Percentiles rank a stretch among this genome's conserved stretches.
These are phyloP conservation scores for Ptychobarbus kaznakovi DNA, from an alignment of 2,797 vertebrate species.

Conservation along the genomic window DNA sequence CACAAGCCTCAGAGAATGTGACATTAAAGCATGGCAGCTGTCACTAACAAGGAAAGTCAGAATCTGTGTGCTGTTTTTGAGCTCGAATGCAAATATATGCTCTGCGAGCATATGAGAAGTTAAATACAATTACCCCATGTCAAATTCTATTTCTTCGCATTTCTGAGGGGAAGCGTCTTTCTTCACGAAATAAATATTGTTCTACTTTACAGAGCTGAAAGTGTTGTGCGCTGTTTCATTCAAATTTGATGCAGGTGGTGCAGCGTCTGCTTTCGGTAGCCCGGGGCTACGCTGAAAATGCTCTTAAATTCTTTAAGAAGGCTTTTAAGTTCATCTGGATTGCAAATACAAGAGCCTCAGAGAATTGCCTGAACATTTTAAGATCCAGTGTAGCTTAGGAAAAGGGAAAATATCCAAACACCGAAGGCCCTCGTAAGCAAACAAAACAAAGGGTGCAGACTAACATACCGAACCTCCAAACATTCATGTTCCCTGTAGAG, in stretches of 20 bases:
- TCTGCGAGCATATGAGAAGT: slow-evolving; percentile 71
- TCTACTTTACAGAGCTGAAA: slow-evolving; percentile 71
- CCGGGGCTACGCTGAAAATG: slow-evolving; percentile 69
- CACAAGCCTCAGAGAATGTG: slow-evolving; percentile 70
- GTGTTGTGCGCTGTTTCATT: slow-evolving; percentile 74
- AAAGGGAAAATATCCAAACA: slow-evolving; percentile 63
- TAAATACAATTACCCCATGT: slow-evolving; percentile 78
- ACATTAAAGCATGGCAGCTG: slow-evolving; percentile 79
- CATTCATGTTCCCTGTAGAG: slow-evolving; percentile 5
- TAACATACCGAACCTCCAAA: background rate
- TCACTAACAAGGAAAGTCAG: slow-evolving; percentile 80
- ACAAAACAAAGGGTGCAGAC: slow-evolving; percentile 56
- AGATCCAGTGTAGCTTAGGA: slow-evolving; percentile 47
- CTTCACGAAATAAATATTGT: slow-evolving; percentile 50
- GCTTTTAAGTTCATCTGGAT: slow-evolving; percentile 73
- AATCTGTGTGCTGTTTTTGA: slow-evolving; percentile 74
- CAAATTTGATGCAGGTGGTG: slow-evolving; percentile 80
- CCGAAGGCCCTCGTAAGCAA: slow-evolving; percentile 16
- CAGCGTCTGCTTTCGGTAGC: slow-evolving; percentile 71
- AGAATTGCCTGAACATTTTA: slow-evolving; percentile 66
- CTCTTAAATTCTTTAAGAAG: slow-evolving; percentile 78
- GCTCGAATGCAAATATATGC: slow-evolving; percentile 59
- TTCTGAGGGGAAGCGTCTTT: slow-evolving; percentile 18
- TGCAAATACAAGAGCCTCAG: slow-evolving; percentile 73
- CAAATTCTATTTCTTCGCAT: slow-evolving; percentile 64